A percentile compares a stretch with the other conserved stretches of the same genome.
Conservation (phyloP, 2,113 vertebrate species). For the Alligator mississippiensis region DNA sequence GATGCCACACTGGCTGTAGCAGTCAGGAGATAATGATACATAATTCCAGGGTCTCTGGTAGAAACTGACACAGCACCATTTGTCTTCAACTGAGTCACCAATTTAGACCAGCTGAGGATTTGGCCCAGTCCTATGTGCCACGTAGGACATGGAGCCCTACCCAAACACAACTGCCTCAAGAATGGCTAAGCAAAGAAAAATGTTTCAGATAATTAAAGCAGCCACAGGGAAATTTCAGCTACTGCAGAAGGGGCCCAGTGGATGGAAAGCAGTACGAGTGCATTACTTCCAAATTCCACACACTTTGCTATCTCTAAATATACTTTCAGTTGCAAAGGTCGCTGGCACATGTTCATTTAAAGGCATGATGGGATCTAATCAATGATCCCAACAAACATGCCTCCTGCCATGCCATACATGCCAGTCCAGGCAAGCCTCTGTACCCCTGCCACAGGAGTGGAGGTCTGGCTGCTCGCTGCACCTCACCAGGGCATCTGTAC, state of each 20-base stretch:
- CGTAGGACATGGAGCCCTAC: fast-evolving
- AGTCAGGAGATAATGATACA: not conserved
- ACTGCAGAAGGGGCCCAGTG: not conserved
- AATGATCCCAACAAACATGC: no score
- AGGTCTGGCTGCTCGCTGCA: no score
- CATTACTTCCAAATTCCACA: fast-evolving
- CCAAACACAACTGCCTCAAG: not conserved
- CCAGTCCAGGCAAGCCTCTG: not conserved
- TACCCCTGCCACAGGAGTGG: no score
- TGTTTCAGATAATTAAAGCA: not conserved
- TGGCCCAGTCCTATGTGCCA: not conserved
- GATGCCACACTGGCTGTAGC: not conserved
- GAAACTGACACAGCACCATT: not conserved
- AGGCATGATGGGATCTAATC: no score
- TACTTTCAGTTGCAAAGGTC: no score
- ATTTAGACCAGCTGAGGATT: not conserved
- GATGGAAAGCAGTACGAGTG: not conserved
- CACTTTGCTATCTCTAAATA: not conserved
- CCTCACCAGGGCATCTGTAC: no score
- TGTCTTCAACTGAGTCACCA: not conserved
- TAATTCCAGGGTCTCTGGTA: not conserved
- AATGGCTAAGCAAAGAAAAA: not conserved
- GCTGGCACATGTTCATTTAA: no score
- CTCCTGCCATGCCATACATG: not conserved
- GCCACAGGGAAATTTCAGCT: not conserved